Conservation (phyloP, 2,888 invertebrate species). For the Dicranocentrus wangi region DNA sequence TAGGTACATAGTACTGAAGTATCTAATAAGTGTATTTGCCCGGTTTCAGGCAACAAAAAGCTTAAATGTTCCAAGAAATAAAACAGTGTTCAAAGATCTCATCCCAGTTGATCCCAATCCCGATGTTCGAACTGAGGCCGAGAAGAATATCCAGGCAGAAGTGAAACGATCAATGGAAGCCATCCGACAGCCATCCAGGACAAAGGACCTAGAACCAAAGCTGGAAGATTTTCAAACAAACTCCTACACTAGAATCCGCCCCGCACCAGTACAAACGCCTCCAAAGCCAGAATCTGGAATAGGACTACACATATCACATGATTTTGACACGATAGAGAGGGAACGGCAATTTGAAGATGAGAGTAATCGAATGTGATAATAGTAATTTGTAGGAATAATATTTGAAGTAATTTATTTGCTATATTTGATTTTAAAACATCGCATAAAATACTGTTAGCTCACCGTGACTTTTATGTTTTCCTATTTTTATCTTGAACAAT, state of each 20-base stretch:
- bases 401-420: too few relatives aligned
- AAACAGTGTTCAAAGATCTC: conserved; percentile 61
- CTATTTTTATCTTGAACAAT: too few relatives aligned
- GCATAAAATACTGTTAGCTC: too few relatives aligned
- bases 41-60: conserved; percentile 56
- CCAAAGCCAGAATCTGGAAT: conserved; percentile 57
- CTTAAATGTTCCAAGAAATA: conserved; percentile 50
- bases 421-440: too few relatives aligned
- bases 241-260: conserved; percentile 60
- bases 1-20: background rate
- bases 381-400: too few relatives aligned
- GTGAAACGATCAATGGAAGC: conserved; percentile 52
- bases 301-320: conserved; percentile 41
- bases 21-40: too few relatives aligned
- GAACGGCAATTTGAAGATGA: conserved; percentile 34
- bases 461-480: too few relatives aligned
- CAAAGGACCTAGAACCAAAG: conserved; percentile 63
- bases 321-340: conserved; percentile 46
- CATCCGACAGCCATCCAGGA: conserved; percentile 24
- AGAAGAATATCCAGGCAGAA: conserved; percentile 56
- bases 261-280: conserved; percentile 46
- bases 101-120: conserved; percentile 54
- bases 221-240: conserved; percentile 57
- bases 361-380: conserved; percentile 40
- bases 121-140: conserved; percentile 47